Evolutionary conservation across 2,113 vertebrate species (phyloP), one percentile per base, ranked within the genome.

Genomic region (Hydrochoerus hydrochaeris): DNA sequence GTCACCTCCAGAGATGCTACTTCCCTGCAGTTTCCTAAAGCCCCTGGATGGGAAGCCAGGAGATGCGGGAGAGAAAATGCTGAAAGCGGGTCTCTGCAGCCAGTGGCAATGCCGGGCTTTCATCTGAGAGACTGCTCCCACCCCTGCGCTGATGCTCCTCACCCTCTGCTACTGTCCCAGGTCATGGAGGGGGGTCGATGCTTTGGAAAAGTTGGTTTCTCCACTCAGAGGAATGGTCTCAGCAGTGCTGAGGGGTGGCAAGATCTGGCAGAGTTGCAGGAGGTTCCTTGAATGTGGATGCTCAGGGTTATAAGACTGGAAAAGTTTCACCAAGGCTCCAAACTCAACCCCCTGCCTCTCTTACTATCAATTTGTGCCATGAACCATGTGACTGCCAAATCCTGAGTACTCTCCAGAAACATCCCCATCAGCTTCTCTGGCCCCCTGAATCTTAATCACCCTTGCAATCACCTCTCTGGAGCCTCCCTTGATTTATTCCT

Each of bases 41-140:
- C 67, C 24, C 46, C 3, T 44, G 17, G 7, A 5, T 0, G 0
- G 20, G 69, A 77, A 88, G 58, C 44, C 44, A 28, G 44, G 35
- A 41, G 57, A 49, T 1, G 4, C 11, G 38, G 54, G 81, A 24
- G 35, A 90, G 52, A 30, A 60, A 30, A 75, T 49, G 9, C 54
- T 54, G 26, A 87, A 57, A 62, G 19, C 1, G 4, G 52, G 32
- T 60, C 32, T 73, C 32, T n/a, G 5, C 13, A 46, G 71, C 28
- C 52, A 20, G 41, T 78, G 3, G 62, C 32, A 32, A 30, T 0
- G 77, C 26, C 22, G 20, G n/a, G 7, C 54, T 30, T 77, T 75
- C 2, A 22, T 9, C 71, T 52, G 7, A 1, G 2, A 0, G 17
- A 71, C 5, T 1, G 0, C 12, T 52, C 6, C 24, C 41, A 58